phyloP scores from a whole-genome alignment of 2,113 vertebrate species.

The Morone chrysops region DNA sequence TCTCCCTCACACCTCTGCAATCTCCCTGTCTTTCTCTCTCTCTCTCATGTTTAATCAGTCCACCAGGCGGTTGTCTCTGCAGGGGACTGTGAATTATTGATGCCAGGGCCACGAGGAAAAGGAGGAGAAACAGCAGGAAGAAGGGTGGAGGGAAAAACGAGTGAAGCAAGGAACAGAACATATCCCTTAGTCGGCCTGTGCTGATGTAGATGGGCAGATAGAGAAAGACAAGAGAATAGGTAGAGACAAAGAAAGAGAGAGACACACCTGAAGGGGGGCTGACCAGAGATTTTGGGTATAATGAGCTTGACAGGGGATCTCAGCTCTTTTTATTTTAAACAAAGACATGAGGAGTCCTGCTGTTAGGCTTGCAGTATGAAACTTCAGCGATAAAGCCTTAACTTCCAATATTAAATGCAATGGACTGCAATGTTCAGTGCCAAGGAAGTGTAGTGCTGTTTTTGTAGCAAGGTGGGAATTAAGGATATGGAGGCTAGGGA shows the following conservation, averaged over 20 bases:
- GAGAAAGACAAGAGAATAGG: not conserved
- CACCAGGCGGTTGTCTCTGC: conserved; percentile 67
- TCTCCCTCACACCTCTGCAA: conserved; percentile 43
- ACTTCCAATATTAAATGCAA: not conserved
- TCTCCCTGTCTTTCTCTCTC: conserved; percentile 13
- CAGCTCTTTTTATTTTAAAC: conserved; percentile 4
- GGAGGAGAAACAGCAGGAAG: conserved; percentile 63
- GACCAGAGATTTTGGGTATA: conserved; percentile 22
- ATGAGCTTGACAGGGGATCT: conserved; percentile 25
- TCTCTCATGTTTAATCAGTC: conserved; percentile 79
- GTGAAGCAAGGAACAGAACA: conserved; percentile 39
- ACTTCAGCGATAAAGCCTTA: conserved; percentile 13
- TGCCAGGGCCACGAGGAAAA: conserved; percentile 66
- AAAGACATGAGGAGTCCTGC: conserved; percentile 3
- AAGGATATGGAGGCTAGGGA: not conserved
- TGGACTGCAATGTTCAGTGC: not conserved
- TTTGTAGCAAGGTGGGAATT: not conserved
- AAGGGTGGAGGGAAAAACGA: conserved; percentile 30
- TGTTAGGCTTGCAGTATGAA: not conserved
- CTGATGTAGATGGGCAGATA: conserved; percentile 41
- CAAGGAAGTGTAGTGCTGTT: not conserved
- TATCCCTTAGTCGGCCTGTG: conserved; percentile 19
- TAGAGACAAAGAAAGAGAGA: not conserved
- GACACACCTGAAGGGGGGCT: not conserved
- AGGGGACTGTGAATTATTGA: conserved; percentile 83